These are phyloP conservation scores for Tetramorium bicarinatum DNA, from an alignment of 2,888 invertebrate genomes.

Conservation along the genomic window DNA sequence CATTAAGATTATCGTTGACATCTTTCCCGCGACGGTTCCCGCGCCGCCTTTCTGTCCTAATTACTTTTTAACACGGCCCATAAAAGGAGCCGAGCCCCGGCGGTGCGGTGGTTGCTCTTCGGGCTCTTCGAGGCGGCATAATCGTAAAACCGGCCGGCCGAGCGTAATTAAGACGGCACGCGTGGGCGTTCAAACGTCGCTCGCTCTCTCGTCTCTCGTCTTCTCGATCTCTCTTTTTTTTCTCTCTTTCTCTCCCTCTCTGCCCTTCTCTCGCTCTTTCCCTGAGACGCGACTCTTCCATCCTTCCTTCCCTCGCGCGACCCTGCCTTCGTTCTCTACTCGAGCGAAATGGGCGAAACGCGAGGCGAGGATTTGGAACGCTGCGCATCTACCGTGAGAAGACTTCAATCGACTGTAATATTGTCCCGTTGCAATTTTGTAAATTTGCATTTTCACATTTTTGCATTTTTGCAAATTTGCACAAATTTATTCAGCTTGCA, in stretches of 20 bases:
- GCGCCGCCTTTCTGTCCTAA: constrained; percentile 69
- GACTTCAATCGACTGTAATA: not conserved
- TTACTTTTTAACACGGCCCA: constrained; percentile 74
- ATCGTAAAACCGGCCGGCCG: constrained; percentile 72
- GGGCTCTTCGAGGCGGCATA: constrained; percentile 67
- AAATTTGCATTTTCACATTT: not conserved
- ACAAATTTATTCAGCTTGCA: no score
- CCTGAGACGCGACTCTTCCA: not conserved
- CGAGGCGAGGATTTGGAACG: not conserved
- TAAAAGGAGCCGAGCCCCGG: constrained; percentile 68
- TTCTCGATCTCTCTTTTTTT: constrained; percentile 30
- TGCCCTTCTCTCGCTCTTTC: not conserved
- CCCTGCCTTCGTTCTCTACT: not conserved
- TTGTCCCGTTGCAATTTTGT: not conserved
- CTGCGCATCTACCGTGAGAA: not conserved
- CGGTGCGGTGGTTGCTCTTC: constrained; percentile 38
- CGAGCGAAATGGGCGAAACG: constrained; percentile 21
- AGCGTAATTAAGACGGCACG: constrained; percentile 76
- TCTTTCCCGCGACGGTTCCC: constrained; percentile 61
- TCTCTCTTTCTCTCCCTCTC: constrained; percentile 5
- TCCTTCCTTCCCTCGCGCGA: not conserved
- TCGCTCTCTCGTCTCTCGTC: constrained; percentile 64
- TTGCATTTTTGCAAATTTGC: not conserved
- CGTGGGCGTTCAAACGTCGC: constrained; percentile 77
- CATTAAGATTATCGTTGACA: constrained; percentile 73